Base-by-base conservation (phyloP, 2,797 vertebrate genomes). In the Pseudochirops corinnae region DNA sequence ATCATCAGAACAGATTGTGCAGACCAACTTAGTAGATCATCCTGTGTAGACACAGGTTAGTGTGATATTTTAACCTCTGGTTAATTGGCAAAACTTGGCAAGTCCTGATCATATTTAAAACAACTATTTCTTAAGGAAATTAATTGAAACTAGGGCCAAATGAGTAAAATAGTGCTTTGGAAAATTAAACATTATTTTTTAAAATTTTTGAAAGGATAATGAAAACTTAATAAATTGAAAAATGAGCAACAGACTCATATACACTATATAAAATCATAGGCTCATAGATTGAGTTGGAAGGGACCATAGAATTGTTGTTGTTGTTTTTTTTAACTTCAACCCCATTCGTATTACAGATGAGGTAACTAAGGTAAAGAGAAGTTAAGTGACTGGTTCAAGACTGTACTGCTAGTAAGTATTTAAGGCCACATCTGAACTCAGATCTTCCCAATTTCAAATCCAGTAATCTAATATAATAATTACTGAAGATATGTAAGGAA, bases 161-260 rank as follows among this genome's bases (percentile, higher is more conserved):
- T 90, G 74, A 26, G 28, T 50, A 74, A 55, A 93, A 95, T 62
- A 91, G 29, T 0, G 56, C 13, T n/a, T 13, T 74, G 50, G 56
- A 26, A 95, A 55, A 90, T 57, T 93, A 21, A 94, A 4, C 92
- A 93, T 94, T n/a, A 74, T 5, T 56, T 94, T 93, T 91, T 93
- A 90, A 57, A 46, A 46, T 92, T 95, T 28, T 56, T 74, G 1
- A 96, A 97, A 92, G 46, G n/a, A 24, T 95, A 50, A 94, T 5
- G 56, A 55, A 94, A 92, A 90, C 55, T 62, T 90, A 56, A 29
- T 92, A 91, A 95, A 56, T 55, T 91, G 18, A 11, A 16, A 95
- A 57, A 93, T 90, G 39, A 46, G 7, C 9, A 10, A 82, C 39
- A 46, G 21, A 26, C 11, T 39, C 74, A 46, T 24, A 39, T 24